Evolutionary conservation across 2,888 invertebrate genomes (phyloP), one percentile per base, ranked within the genome.

Genomic region (Conus canariensis): DNA sequence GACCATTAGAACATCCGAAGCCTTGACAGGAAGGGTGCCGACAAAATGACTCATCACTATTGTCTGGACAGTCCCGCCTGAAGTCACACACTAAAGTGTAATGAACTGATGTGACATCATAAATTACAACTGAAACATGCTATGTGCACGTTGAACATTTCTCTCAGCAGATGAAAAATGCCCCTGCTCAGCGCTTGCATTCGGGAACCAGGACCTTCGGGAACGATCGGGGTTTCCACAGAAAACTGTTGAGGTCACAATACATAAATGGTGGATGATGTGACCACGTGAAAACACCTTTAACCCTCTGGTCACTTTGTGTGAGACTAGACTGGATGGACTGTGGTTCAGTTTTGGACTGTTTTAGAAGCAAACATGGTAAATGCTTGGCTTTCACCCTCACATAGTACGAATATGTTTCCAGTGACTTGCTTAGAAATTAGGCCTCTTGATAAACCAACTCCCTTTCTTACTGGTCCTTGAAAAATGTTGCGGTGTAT

Each of bases 11-110:
- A 58, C 83, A 83, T n/a, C 22, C 22, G 16, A 83, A 83, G 3
- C 58, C 58, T n/a, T 83, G 22, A 58, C 58, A 22, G 19, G 58
- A n/a, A 8, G 83, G 83, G 45, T 83, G 59, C 22, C 59, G 8
- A 58, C 83, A 83, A 58, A 83, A 83, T 8, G 58, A 58, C 22
- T 83, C 83, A 22, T 83, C 83, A 58, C 58, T n/a, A 6, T 83
- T 56, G 22, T 83, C 83, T 58, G n/a, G 58, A 83, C 83, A 83
- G 83, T 83, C 83, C 3, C 22, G 58, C 7, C 22, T 19, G 22
- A 83, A 83, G 83, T 83, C 9, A 58, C 83, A 83, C 56, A 83
- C 83, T 58, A 59, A 12, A 3, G 83, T 83, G 58, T 83, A 58
- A 58, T 56, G 58, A 6, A 83, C 19, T 83, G 83, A 58, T 16